Base-by-base conservation (phyloP, 2,797 vertebrate species). In the Delichon dasypus region DNA sequence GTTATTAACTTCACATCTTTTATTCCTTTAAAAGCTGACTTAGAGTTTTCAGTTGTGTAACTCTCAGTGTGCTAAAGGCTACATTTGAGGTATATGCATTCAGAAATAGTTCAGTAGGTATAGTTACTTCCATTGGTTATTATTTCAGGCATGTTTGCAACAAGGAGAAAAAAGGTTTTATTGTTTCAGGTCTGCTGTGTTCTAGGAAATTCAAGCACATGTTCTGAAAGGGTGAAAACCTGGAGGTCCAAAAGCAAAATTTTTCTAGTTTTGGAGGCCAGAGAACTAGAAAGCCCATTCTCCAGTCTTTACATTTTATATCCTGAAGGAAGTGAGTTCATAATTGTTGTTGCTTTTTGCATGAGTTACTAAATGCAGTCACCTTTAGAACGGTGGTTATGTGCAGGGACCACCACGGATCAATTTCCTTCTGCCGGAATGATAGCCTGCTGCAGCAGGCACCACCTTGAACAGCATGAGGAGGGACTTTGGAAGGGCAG, bases 341-440 rank as follows among this genome's bases (percentile, higher is more conserved):
- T 48, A 71, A 72, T 54, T 82, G 12, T 34, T 51, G 16, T 83
- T 71, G 57, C 61, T 30, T 91, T 72, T 89, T 78, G 22, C 25
- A 26, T n/a, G 58, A 53, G 13, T 48, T 55, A 22, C 6, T 26
- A 16, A 19, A 4, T 27, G 12, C 42, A 34, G 9, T 34, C 34
- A 48, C 17, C 17, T 55, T 48, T 34, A 30, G 26, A 42, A 11
- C 0, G 0, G 20, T 30, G 8, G n/a, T 8, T 47, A 20, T 25
- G 55, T 29, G 16, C 16, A 4, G 45, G 47, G 48, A 40, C 11
- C 23, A 47, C 34, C 12, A 10, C 5, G 34, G 26, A 25, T 40
- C 20, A 34, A 54, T 48, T 47, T 54, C 34, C 26, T 34, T 70
- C 20, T 47, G 5, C 25, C 45, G 26, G 73, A 54, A 54, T 40